Evolutionary conservation across 2,113 vertebrate genomes (phyloP), one percentile per base, ranked within the genome.

Genomic region (Menidia beryllina): DNA sequence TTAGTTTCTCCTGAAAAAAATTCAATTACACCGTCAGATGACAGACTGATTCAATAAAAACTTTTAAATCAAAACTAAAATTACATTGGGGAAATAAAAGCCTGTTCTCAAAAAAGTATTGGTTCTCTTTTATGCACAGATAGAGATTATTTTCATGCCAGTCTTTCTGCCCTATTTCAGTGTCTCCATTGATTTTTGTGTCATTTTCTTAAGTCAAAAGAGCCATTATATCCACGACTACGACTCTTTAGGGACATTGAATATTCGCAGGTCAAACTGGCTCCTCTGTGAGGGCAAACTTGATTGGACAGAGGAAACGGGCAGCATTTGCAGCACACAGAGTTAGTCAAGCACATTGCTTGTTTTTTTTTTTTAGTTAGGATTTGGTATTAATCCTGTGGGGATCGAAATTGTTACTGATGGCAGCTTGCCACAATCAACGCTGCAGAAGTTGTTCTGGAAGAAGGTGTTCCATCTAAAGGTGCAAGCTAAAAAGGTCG

Each of bases 1-100:
- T 86, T 86, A 66, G 52, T 73, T 79, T 79, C n/a, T n/a, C 61
- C 61, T 69, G 83, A 85, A 87, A 82, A 83, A 86, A 82, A 74
- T 72, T 30, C 80, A 82, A 91, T 86, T 81, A 71, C 45, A 10
- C 50, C 47, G 60, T 38, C 30, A 53, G 72, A 78, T 71, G 82
- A 81, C 70, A 84, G 60, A 80, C 53, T 43, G 64, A 82, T 66
- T 87, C 76, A 83, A 85, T 85, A 75, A 77, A 67, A 80, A 84
- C 75, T 76, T 82, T 43, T 57, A 73, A 83, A 83, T 83, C 77
- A 82, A 77, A 83, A 76, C 23, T 70, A 47, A 75, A 86, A 77
- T 54, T 23, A 84, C 65, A 61, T 59, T 59, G 72, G 59, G 53
- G 13, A 77, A 75, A 81, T 80, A 51, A 72, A 39, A 72, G 54